Conservation (phyloP, 2,888 invertebrate genomes). For the Coenonympha arcania region DNA sequence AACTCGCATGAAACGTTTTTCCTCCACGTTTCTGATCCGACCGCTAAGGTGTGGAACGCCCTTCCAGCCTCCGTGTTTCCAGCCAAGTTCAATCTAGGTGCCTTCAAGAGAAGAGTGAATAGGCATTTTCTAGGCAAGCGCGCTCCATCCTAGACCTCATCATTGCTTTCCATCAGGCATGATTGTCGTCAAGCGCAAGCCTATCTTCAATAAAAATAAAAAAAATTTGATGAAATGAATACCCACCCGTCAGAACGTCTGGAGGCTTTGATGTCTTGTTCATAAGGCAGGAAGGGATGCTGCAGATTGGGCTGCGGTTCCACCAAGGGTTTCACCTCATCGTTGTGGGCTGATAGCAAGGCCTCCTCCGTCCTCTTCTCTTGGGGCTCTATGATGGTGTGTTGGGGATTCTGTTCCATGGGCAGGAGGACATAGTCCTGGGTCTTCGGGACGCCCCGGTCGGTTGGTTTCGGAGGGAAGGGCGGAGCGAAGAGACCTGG, state of each 20-base stretch:
- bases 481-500: conserved; percentile 73
- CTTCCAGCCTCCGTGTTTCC: too few species aligned
- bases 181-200: too few species aligned
- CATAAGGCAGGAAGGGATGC: conserved; percentile 51
- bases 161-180: too few species aligned
- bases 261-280: conserved; percentile 39
- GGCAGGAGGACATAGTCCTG: conserved; percentile 55
- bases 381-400: conserved; percentile 57
- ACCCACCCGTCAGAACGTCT: conserved; percentile 47
- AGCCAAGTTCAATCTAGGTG: too few species aligned
- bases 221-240: neutral
- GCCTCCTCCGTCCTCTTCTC: conserved; percentile 47
- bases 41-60: too few species aligned
- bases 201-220: too few species aligned
- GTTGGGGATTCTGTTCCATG: conserved; percentile 48
- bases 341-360: conserved; percentile 48
- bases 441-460: conserved; percentile 37
- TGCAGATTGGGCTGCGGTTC: conserved; percentile 47
- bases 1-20: too few species aligned
- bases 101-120: too few species aligned
- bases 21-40: too few species aligned
- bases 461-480: conserved; percentile 57
- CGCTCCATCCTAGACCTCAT: too few species aligned
- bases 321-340: conserved; percentile 56
- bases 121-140: too few species aligned